Base-by-base conservation (phyloP, 2,888 invertebrate species). In the Morpho achilles region DNA sequence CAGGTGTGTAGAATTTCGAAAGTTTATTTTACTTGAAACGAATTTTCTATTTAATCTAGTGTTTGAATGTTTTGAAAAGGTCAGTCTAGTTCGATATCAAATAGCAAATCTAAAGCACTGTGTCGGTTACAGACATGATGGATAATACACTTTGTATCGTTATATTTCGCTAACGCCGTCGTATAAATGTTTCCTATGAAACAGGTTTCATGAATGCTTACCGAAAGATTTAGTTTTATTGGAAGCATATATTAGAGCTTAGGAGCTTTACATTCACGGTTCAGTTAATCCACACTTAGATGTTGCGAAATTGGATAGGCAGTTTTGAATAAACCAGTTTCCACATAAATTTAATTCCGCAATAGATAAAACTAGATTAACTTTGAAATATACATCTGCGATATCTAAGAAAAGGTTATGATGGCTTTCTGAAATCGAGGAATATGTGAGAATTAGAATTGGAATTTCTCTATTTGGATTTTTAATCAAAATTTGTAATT, bases 311-410 rank as follows among this genome's bases (percentile, higher is more conserved):
- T 50, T 46, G 22, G 32, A 16, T 42, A 54, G 45, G 53, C 46
- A 46, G 32, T 48, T 53, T 58, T 43, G 42, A 50, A 49, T 45
- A 50, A 58, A 59, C 59, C 51, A 51, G 59, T 59, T 55, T 46
- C 39, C 46, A 50, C 50, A 50, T 58, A 53, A 58, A 53, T 50
- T 53, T 39, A 48, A 58, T 58, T 50, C 32, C 42, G 54, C 50
- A 55, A 59, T 47, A 49, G 50, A 9, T 58, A 46, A 58, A 57
- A 40, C 41, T 52, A 57, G 43, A 43, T 44, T 46, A 7, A 32
- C 32, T 32, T 45, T 52, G 8, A 39, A 39, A 32, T 39, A 51
- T 10, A 7, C 16, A 4, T 9, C 22, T 53, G 32, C 44, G 9
- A 45, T 32, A 40, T 32, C 8, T 39, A 52, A 52, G 44, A 52